A percentile compares a stretch with the other conserved stretches of the same genome.
phyloP scores from a whole-genome alignment of 1,140 invertebrate genomes.

The Formica exsecta region DNA sequence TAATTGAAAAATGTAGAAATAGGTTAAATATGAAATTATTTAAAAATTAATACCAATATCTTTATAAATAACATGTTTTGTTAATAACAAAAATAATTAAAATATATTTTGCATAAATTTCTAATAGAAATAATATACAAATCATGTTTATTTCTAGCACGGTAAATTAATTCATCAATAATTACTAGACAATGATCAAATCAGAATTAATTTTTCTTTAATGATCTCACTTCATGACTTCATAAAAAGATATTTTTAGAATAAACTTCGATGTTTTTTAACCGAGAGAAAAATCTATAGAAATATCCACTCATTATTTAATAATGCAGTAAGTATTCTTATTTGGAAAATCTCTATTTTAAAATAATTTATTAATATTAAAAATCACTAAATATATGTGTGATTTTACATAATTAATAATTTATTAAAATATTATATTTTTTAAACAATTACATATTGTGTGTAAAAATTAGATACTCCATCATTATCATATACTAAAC shows the following conservation, averaged over 20 bases:
- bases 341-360: not conserved
- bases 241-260: conserved; percentile 4
- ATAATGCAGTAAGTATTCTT: not conserved
- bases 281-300: not conserved
- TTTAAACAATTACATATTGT: no score
- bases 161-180: not conserved
- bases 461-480: not conserved
- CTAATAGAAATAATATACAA: not conserved
- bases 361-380: not conserved
- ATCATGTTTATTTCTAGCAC: not conserved
- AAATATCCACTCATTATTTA: conserved; percentile 9
- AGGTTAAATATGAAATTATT: conserved; percentile 16
- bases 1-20: not conserved
- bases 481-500: not conserved
- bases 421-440: no score
- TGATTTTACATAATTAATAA: no score
- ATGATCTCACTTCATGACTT: not conserved
- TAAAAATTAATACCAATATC: not conserved
- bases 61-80: not conserved
- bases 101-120: not conserved
- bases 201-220: conserved; percentile 16
- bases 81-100: no score
- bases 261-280: not conserved
- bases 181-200: not conserved
- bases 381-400: not conserved